Evolutionary conservation across 2,888 invertebrate genomes (phyloP).

Genomic region (Lacanobia oleracea): DNA sequence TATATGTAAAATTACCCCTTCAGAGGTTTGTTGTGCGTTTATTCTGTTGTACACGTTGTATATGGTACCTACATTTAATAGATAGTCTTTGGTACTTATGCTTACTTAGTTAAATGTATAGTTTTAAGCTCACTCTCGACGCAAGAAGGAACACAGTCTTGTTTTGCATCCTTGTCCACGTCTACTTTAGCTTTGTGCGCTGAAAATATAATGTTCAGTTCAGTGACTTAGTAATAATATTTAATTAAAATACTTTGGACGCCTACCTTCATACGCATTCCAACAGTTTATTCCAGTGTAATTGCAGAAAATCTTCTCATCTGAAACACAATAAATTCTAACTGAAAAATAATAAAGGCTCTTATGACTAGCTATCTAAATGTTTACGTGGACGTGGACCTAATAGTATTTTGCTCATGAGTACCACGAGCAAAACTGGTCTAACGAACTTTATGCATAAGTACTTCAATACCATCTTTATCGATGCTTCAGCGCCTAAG

Average conservation of each 20-base stretch:
- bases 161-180: constrained; percentile 75
- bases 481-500: constrained; percentile 20
- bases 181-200: constrained; percentile 79
- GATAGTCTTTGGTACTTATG: background rate
- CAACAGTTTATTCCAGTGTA: constrained; percentile 90
- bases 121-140: constrained; percentile 88
- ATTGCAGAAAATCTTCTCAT: constrained; percentile 86
- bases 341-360: background rate
- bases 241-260: background rate
- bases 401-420: background rate
- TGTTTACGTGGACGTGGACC: background rate
- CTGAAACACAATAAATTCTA: constrained; percentile 71
- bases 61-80: too few relatives aligned
- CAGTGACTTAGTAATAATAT: background rate
- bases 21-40: too few relatives aligned
- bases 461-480: background rate
- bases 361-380: background rate
- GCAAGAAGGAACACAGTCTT: constrained; percentile 90
- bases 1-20: too few relatives aligned
- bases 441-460: background rate
- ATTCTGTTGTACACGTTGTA: too few relatives aligned
- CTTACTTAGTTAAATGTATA: constrained; percentile 74
- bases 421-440: background rate
- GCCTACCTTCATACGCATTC: constrained; percentile 75
- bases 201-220: constrained; percentile 49